phyloP scores from a whole-genome alignment of 2,113 vertebrate species.

The Willisornis vidua region DNA sequence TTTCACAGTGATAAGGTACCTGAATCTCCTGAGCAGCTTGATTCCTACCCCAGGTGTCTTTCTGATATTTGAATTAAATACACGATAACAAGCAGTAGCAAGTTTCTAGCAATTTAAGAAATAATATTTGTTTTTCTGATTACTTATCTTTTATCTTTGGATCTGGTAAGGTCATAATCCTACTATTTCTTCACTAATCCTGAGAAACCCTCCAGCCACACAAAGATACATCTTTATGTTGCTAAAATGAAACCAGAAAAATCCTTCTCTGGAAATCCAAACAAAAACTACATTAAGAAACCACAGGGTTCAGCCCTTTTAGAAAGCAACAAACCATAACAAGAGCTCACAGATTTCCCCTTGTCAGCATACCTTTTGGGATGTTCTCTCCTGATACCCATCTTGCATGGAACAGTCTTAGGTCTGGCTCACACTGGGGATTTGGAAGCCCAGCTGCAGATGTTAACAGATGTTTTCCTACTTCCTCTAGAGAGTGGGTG shows the following conservation, averaged over 20 bases:
- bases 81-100: background rate
- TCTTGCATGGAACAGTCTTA: background rate
- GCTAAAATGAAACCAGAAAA: background rate
- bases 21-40: background rate
- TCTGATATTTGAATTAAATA: constrained; percentile 12
- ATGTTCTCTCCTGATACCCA: background rate
- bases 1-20: background rate
- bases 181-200: background rate
- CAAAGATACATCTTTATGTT: background rate
- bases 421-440: background rate
- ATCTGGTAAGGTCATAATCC: background rate
- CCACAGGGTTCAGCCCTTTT: background rate
- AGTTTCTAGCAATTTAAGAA: background rate
- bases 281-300: background rate
- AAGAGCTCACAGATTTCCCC: background rate
- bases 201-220: background rate
- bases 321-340: background rate
- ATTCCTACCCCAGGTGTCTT: background rate
- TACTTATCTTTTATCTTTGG: background rate
- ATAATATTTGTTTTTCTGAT: background rate
- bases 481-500: background rate
- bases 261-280: background rate
- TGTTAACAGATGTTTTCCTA: background rate
- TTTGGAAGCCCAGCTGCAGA: background rate
- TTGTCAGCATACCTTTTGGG: background rate